Evolutionary conservation across 2,888 invertebrate genomes (phyloP), one percentile per base, ranked within the genome.

Genomic region (Deilephila porcellus): DNA sequence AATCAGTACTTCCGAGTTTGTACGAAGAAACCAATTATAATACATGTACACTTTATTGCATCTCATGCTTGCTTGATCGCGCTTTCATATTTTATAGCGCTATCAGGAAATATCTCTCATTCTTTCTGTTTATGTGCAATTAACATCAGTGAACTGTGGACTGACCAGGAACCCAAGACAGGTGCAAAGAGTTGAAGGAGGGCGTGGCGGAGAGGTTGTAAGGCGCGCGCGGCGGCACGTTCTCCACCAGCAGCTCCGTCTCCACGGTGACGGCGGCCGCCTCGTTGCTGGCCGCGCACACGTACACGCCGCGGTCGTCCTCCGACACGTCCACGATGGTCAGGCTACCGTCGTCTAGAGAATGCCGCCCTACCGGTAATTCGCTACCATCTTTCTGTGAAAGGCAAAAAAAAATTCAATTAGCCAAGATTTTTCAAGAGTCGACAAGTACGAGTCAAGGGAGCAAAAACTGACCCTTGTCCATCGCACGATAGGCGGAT

Each of bases 191-290:
- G 81, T 95, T 95, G 76, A 95, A 95, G 0, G 96, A 96, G 72
- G 97, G 96, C 76, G 96, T 96, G 32, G 98, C 98, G 32, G 97
- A 96, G 63, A 99, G 95, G 92, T 98, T 97, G 91, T 97, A 97
- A 0, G 99, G 98, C 20, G 98, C 98, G 83, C 98, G 97, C n/a
- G 98, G 98, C 37, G 98, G 97, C 71, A 97, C 96, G 88, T 97
- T 98, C 93, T 98, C 97, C 70, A 98, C 97, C 89, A 97, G 96
- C 75, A 98, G 93, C 93, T 98, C 98, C 0, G 97, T 96, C 91
- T 97, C 97, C 1, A 96, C 96, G 34, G 96, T 96, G 70, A 98
- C 97, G n/a, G 97, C 97, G 64, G 98, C 98, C 6, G 98, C 98
- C 84, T 97, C 98, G 93, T 98, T 99, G 81, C 96, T 96, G 2